A percentile compares a stretch with the other conserved stretches of the same genome.
These are phyloP conservation scores for Hybos culiciformis DNA, from an alignment of 2,888 invertebrate genomes.

Conservation along the genomic window DNA sequence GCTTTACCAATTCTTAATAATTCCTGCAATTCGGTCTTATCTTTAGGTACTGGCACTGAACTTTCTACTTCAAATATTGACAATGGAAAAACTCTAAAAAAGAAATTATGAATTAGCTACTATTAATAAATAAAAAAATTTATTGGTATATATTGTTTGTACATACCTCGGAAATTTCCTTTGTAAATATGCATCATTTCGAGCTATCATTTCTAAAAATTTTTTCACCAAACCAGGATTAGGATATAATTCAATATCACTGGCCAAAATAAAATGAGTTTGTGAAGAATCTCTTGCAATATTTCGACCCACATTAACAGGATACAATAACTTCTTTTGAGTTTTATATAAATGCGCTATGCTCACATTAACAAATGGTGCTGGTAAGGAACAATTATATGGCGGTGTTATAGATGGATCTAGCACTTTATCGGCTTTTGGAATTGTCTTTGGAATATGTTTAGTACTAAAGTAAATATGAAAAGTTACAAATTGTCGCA, in stretches of 20 bases:
- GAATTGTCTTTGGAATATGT: constrained; percentile 66
- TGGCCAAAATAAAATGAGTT: constrained; percentile 70
- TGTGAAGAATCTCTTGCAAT: constrained; percentile 72
- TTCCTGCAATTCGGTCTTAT: constrained; percentile 55
- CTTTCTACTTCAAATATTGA: constrained; percentile 79
- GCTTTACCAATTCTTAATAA: constrained; percentile 67
- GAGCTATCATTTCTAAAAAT: constrained; percentile 74
- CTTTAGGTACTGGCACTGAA: constrained; percentile 48
- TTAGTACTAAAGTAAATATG: constrained; percentile 79
- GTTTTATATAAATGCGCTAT: constrained; percentile 59
- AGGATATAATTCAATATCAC: constrained; percentile 84
- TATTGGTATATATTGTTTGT: not conserved
- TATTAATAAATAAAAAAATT: not conserved
- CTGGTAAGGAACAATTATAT: constrained; percentile 56
- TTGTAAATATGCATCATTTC: constrained; percentile 50
- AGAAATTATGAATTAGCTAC: too few species aligned
- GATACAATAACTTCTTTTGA: constrained; percentile 69
- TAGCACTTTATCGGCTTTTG: constrained; percentile 47
- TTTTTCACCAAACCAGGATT: constrained; percentile 65
- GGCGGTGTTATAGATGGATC: constrained; percentile 39
- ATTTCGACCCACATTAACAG: constrained; percentile 81
- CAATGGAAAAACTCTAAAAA: constrained; percentile 63
- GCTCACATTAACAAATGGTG: constrained; percentile 55
- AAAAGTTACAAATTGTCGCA: constrained; percentile 70
- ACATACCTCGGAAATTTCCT: constrained; percentile 40